Conservation (phyloP, 1,140 invertebrate species). For the Portunus trituberculatus region DNA sequence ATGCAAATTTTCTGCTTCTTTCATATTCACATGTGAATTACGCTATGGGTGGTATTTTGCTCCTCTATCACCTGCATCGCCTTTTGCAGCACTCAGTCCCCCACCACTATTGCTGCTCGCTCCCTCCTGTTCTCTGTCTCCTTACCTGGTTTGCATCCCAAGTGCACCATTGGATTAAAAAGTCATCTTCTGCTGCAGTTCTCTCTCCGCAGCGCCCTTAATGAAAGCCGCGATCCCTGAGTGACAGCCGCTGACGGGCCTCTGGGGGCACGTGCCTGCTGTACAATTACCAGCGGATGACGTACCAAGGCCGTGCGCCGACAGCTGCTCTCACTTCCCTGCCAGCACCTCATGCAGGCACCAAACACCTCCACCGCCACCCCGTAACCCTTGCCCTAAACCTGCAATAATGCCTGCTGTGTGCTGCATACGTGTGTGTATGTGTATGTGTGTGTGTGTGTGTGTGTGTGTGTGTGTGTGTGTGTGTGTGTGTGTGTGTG, state of each 20-base stretch:
- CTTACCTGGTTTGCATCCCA: slow-evolving; percentile 12
- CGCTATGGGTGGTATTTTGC: not conserved
- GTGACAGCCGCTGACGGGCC: slow-evolving; percentile 7
- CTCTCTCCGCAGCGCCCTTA: not conserved
- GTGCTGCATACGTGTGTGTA: not conserved
- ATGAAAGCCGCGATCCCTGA: not conserved
- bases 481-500: too few relatives aligned
- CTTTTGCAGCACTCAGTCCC: not conserved
- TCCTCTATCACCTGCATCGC: not conserved
- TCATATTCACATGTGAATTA: not conserved
- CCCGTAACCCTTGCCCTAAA: not conserved
- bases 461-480: too few relatives aligned
- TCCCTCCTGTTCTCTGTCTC: not conserved
- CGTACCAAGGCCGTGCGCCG: not conserved
- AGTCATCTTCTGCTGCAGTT: slow-evolving; percentile 8
- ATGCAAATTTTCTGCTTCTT: not conserved
- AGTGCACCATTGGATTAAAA: not conserved
- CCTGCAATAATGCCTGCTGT: not conserved
- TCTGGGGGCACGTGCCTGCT: not conserved
- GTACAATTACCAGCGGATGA: not conserved
- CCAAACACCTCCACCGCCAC: not conserved
- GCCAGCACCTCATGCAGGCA: not conserved
- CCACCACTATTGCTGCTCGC: too few relatives aligned
- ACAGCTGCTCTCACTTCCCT: not conserved
- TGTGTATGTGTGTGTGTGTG: not conserved